Conservation (phyloP, 2,888 invertebrate species). For the Troides helena region DNA sequence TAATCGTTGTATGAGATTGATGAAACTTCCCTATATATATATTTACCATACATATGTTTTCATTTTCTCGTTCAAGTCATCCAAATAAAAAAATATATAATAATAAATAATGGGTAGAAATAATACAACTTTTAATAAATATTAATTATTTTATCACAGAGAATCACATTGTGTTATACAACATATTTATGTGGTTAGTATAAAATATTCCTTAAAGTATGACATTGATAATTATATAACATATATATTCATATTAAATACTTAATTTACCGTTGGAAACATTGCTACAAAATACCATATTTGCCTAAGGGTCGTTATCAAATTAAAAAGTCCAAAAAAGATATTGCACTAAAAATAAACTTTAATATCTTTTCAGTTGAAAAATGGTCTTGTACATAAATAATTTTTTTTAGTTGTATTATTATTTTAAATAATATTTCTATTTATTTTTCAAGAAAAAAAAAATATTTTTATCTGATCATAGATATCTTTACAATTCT, state of each 20-base stretch:
- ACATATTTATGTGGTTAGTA: conserved; percentile 78
- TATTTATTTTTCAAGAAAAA: not conserved
- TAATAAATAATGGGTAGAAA: conserved; percentile 37
- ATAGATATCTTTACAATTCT: not conserved
- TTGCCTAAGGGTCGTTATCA: conserved; percentile 37
- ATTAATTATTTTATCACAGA: conserved; percentile 80
- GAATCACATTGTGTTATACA: conserved; percentile 80
- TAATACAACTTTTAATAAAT: conserved; percentile 67
- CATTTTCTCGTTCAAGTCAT: too few relatives aligned
- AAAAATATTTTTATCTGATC: not conserved
- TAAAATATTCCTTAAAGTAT: conserved; percentile 71
- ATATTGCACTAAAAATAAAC: conserved; percentile 57
- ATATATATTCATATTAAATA: conserved; percentile 49
- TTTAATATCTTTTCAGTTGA: conserved; percentile 23
- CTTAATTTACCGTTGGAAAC: conserved; percentile 52
- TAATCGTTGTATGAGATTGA: not conserved
- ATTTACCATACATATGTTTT: too few relatives aligned
- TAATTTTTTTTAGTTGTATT: not conserved
- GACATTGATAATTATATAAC: conserved; percentile 47
- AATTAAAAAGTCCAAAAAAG: conserved; percentile 38
- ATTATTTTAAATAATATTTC: not conserved
- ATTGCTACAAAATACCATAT: conserved; percentile 61
- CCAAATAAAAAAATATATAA: not conserved
- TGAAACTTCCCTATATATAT: not conserved
- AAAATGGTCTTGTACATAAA: conserved; percentile 5